Base-by-base conservation (phyloP, 1,140 invertebrate genomes). In the Daktulosphaira vitifoliae region DNA sequence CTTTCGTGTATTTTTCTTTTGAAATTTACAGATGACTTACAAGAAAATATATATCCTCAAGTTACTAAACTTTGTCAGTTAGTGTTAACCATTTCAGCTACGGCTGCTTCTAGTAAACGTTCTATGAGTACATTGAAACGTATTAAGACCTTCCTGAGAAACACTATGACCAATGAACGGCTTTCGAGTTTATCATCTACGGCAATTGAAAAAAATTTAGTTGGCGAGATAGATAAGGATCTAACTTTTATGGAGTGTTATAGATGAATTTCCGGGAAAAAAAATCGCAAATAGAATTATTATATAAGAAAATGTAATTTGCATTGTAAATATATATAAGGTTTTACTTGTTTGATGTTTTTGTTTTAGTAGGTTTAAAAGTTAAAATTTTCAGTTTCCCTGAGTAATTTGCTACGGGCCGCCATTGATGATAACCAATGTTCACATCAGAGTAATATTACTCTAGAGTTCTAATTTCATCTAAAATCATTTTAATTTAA, bases 91-190 rank as follows among this genome's bases (percentile, higher is more conserved):
- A 51, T 51, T 16, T n/a, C 23, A 2, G 5, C 49, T 9, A 26
- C 49, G 3, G 29, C 49, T 0, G 25, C 25, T 7, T 51, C 23
- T 3, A 51, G 25, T 51, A 25, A 51, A 51, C 49, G 23, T 0
- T 51, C 49, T n/a, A 51, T 51, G 49, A 29, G 49, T 51, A 51
- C 25, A 16, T 51, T 51, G 4, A 51, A 50, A 29, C 49, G 49
- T 26, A 50, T 26, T 2, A 50, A 50, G 6, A 26, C 15, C 18
- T 51, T 51, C 29, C 9, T 26, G 3, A 51, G 49, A 51, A 29
- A 51, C 15, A 51, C 49, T 1, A 51, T 51, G 23, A 51, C 23
- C 3, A 51, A 51, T 16, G 49, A 51, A 20, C 49, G 49, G 2
- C 25, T 51, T 51, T 16, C 23, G 9, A 26, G 15, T 26, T 51